Evolutionary conservation across 1,140 invertebrate genomes (phyloP), one percentile per base, ranked within the genome.

Genomic region (Zaprionus africanus): DNA sequence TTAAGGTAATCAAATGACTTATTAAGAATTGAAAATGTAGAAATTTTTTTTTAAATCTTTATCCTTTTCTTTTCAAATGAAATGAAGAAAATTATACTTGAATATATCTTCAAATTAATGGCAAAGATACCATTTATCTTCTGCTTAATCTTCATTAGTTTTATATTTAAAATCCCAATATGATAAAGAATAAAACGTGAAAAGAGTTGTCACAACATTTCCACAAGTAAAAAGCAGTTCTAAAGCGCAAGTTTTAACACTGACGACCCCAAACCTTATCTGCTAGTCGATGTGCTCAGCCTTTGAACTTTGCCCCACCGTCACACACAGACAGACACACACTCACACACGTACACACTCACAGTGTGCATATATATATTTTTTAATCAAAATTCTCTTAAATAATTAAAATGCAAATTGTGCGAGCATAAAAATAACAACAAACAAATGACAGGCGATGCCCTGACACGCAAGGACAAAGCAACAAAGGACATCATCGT

Each of bases 391-490:
- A 91, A 91, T 91, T 91, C 83, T 91, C 87, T 91, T 91, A 91
- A 91, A 91, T 91, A 91, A 91, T 91, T 91, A 91, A 91, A 91
- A 91, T 91, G 87, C 83, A 91, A 91, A 91, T 91, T 91, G 88
- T 84, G 88, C 69, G 87, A 79, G 78, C 78, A 83, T 79, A 86
- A 86, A 91, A 81, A 91, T 64, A 90, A 79, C 81, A 91, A 84
- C 79, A 83, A 78, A 79, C 63, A 76, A 73, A 68, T 68, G 63
- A 43, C 70, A 82, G 78, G 74, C 74, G 43, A 56, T 65, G 61
- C 62, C 34, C 26, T 46, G n/a, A 62, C 58, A 75, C 72, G 51
- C 36, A 60, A 71, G 60, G 60, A 51, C 62, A 68, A 66, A 81
- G 46, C 65, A 64, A 69, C 67, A 82, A 60, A 69, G 85, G 72